Conservation (phyloP, 2,113 vertebrate species). For the Proterorhinus semilunaris region DNA sequence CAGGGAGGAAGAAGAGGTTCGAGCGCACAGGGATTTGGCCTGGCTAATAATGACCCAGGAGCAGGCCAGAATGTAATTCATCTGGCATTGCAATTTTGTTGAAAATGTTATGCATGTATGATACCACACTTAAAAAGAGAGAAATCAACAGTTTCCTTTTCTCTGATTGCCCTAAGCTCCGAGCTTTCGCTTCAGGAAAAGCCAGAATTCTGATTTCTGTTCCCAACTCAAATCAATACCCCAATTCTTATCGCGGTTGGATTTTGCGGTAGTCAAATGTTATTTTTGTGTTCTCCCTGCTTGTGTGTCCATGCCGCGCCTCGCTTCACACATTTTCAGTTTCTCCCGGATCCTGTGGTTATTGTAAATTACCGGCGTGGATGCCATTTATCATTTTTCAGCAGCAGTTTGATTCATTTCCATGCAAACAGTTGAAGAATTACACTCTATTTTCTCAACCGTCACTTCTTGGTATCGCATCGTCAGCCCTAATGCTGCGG, state of each 20-base stretch:
- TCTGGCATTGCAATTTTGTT: not conserved
- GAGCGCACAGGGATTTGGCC: slow-evolving; percentile 35
- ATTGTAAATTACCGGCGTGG: slow-evolving; percentile 9
- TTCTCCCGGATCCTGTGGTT: slow-evolving; percentile 3
- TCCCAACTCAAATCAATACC: slow-evolving; percentile 5
- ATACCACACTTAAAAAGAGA: not conserved
- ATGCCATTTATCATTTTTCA: slow-evolving; percentile 13
- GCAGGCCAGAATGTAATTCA: slow-evolving; percentile 13
- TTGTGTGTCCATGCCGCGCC: slow-evolving; percentile 1
- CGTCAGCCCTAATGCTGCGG: not conserved
- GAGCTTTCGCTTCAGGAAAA: not conserved
- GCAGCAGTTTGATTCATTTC: slow-evolving; percentile 7
- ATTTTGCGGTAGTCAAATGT: not conserved
- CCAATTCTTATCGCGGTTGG: not conserved
- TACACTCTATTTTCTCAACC: not conserved
- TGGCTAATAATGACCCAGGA: slow-evolving; percentile 40
- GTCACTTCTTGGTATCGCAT: slow-evolving; percentile 4
- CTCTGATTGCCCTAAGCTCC: not conserved
- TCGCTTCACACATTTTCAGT: slow-evolving; percentile 3
- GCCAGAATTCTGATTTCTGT: not conserved
- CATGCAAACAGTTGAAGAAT: slow-evolving; percentile 4
- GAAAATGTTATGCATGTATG: slow-evolving; percentile 2
- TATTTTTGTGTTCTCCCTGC: not conserved
- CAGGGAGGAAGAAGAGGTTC: slow-evolving; percentile 22
- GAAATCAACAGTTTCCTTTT: not conserved